phyloP scores from a whole-genome alignment of 1,140 invertebrate genomes.

The Saccostrea glomerata region DNA sequence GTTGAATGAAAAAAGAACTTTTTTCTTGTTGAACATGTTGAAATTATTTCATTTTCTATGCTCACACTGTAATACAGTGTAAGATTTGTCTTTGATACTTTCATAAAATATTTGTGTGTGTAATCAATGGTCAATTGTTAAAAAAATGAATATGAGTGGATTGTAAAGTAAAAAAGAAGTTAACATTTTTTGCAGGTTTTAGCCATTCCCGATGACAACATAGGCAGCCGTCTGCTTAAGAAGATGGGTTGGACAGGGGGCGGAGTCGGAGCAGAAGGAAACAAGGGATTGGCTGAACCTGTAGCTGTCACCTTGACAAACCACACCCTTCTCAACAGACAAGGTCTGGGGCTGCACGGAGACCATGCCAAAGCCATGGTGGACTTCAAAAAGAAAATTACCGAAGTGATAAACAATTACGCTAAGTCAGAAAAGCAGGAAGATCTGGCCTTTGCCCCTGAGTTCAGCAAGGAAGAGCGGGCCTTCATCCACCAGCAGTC shows the following conservation, averaged over 20 bases:
- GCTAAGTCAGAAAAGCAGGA: conserved; percentile 76
- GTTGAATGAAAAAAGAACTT: too few relatives aligned
- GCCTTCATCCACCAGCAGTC: conserved; percentile 82
- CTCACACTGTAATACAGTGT: too few relatives aligned
- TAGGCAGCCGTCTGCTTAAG: conserved; percentile 86
- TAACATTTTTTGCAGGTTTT: conserved; percentile 42
- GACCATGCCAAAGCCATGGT: conserved; percentile 59
- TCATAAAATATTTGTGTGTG: too few relatives aligned
- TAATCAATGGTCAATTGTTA: too few relatives aligned
- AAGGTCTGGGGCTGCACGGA: conserved; percentile 68
- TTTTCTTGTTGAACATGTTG: too few relatives aligned
- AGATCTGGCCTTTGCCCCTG: conserved; percentile 84
- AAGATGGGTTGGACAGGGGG: conserved; percentile 91
- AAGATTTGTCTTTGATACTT: too few relatives aligned
- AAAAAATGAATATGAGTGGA: too few relatives aligned
- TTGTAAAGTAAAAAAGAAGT: too few relatives aligned
- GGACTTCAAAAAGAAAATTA: conserved; percentile 64
- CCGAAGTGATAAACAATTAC: conserved; percentile 68
- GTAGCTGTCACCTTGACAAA: conserved; percentile 70
- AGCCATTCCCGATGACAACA: conserved; percentile 80
- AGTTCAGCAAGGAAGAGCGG: conserved; percentile 87
- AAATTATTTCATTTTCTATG: too few relatives aligned
- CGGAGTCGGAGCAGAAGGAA: conserved; percentile 84
- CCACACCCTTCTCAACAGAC: conserved; percentile 66
- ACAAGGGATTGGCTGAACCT: conserved; percentile 83